A percentile compares a stretch with the other conserved stretches of the same genome.
phyloP scores from a whole-genome alignment of 1,140 invertebrate species.

The Microplitis mediator region DNA sequence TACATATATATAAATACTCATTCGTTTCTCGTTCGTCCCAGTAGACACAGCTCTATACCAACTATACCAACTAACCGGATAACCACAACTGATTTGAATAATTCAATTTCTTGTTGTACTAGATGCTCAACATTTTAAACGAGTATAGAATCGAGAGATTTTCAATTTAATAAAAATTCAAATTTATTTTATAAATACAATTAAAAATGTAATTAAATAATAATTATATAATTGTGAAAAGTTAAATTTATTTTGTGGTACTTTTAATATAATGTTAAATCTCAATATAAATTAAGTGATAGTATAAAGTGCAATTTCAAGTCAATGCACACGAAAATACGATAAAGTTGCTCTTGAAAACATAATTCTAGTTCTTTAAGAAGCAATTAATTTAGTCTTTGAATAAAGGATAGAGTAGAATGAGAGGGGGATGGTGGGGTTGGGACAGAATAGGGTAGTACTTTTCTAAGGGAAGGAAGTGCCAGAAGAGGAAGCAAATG shows the following conservation, averaged over 20 bases:
- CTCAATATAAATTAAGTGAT: too few species aligned
- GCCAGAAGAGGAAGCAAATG: neutral
- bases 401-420: conserved; percentile 41
- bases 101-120: conserved; percentile 32
- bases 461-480: conserved; percentile 7
- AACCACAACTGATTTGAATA: conserved; percentile 29
- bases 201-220: too few species aligned
- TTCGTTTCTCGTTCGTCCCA: conserved; percentile 25
- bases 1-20: conserved; percentile 5
- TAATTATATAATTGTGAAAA: too few species aligned
- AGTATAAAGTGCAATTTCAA: conserved; percentile 9
- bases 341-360: conserved; percentile 49
- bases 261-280: too few species aligned
- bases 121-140: neutral
- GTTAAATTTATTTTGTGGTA: too few species aligned
- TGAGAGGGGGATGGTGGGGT: conserved; percentile 29
- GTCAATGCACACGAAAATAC: conserved; percentile 10
- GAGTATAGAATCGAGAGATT: neutral
- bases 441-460: conserved; percentile 26
- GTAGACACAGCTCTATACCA: conserved; percentile 1
- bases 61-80: conserved; percentile 10
- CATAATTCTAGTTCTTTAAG: conserved; percentile 57
- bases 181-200: too few species aligned
- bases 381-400: conserved; percentile 58
- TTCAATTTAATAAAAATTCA: conserved; percentile 18